A percentile compares a stretch with the other conserved stretches of the same genome.
Conservation (phyloP, 2,888 invertebrate genomes). For the Nomada fabriciana region DNA sequence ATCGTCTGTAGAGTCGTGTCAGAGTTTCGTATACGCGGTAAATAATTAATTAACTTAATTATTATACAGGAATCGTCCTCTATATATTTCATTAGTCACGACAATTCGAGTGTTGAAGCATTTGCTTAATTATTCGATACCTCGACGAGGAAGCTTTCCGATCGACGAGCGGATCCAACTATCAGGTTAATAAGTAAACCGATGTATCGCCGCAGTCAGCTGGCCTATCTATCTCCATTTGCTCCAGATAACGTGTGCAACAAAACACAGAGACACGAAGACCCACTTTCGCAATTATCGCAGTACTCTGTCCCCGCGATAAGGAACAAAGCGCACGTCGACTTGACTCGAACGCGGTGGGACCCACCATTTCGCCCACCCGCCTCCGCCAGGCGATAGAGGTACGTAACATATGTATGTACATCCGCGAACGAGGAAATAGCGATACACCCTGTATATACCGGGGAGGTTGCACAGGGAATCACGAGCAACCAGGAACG, state of each 20-base stretch:
- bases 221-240: not conserved
- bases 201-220: not conserved
- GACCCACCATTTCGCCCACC: not conserved
- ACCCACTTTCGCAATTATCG: constrained; percentile 16
- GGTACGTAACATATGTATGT: not conserved
- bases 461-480: constrained; percentile 47
- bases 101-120: too few species aligned
- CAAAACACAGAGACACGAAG: constrained; percentile 5
- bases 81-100: too few species aligned
- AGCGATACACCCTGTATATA: constrained; percentile 35
- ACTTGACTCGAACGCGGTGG: not conserved
- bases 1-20: too few species aligned
- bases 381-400: constrained; percentile 5
- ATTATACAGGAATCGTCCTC: too few species aligned
- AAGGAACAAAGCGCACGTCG: constrained; percentile 7
- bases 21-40: too few species aligned
- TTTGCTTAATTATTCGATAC: too few species aligned
- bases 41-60: too few species aligned
- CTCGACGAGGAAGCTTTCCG: too few species aligned
- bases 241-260: not conserved
- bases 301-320: not conserved
- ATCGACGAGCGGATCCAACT: too few species aligned
- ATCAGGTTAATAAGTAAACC: not conserved
- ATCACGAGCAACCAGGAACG: constrained; percentile 51
- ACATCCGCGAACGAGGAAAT: constrained; percentile 43